Percentiles rank a stretch among this genome's conserved stretches.
phyloP scores from a whole-genome alignment of 2,888 invertebrate species.

The Mellilla xanthometata region DNA sequence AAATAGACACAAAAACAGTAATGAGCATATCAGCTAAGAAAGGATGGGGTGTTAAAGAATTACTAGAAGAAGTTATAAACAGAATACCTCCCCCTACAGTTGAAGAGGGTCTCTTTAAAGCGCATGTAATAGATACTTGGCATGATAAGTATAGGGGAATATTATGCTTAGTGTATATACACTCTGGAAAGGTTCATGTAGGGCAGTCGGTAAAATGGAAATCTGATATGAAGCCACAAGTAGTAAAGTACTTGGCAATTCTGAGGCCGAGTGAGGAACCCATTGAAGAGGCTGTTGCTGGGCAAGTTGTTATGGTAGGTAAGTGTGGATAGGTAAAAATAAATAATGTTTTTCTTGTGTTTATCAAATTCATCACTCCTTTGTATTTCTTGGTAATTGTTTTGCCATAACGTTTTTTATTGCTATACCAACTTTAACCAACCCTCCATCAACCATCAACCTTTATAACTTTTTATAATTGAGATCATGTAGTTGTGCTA shows the following conservation, averaged over 20 bases:
- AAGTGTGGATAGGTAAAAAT: conserved; percentile 38
- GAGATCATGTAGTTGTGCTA: no score
- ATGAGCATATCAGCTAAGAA: conserved; percentile 96
- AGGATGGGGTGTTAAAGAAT: conserved; percentile 90
- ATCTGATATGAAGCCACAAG: conserved; percentile 88
- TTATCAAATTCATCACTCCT: no score
- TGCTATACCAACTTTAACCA: no score
- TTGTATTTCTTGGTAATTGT: no score
- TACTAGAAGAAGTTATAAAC: conserved; percentile 90
- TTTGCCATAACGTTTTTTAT: no score
- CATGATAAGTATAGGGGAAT: conserved; percentile 94
- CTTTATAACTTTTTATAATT: no score
- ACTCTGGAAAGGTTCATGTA: conserved; percentile 87
- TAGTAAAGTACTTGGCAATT: conserved; percentile 90
- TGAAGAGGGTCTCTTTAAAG: conserved; percentile 85
- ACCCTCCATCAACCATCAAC: no score
- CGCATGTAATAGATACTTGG: conserved; percentile 96
- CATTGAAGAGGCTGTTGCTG: conserved; percentile 87
- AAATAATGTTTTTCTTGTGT: no score
- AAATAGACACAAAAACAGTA: conserved; percentile 87
- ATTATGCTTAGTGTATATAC: conserved; percentile 88
- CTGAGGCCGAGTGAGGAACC: conserved; percentile 89
- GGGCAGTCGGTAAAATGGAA: conserved; percentile 90
- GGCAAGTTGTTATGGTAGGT: conserved; percentile 95
- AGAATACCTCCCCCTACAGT: conserved; percentile 89